Evolutionary conservation across 2,797 vertebrate species (phyloP), one percentile per base, ranked within the genome.

Genomic region (Macropodus opercularis): DNA sequence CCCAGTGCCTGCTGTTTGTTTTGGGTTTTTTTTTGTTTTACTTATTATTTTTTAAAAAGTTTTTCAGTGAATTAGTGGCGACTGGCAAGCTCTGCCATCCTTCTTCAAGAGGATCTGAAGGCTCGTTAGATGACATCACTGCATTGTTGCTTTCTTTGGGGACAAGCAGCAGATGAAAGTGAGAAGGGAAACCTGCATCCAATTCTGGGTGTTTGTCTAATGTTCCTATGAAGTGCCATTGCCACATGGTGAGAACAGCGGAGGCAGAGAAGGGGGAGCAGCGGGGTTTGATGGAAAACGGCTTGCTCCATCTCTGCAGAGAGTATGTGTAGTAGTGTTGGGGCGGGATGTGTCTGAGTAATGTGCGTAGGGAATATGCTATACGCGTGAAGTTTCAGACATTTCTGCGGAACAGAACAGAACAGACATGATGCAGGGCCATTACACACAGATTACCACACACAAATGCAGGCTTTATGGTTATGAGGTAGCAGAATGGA

Each of bases 171-270:
- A 90, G 88, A 92, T 91, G 87, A 91, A 87, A 88, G 85, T 72
- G 54, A 86, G 69, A 76, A 55, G 67, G 58, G 61, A 87, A 90
- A 90, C 86, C 90, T 92, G 90, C 77, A 86, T 90, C 87, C 87
- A 91, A 90, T 91, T 91, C 80, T 75, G 83, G 67, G 75, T 88
- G 85, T 91, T 91, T 90, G 86, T 90, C 84, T 89, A 87, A 87
- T 88, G 87, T 88, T 86, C 83, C 75, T 88, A 80, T 83, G 84
- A 89, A 89, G 88, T 85, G 87, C 80, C 76, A 79, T 77, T 77
- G 79, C 87, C 87, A 86, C 85, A 89, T 88, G 86, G 81, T 81
- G 80, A 76, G 81, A 84, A 52, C 4, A 42, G 52, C 40, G 43
- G 64, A 57, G 75, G 51, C 72, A 34, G 66, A 60, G 46, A 53